phyloP scores from a whole-genome alignment of 2,113 vertebrate genomes.

The Sylvietta virens region DNA sequence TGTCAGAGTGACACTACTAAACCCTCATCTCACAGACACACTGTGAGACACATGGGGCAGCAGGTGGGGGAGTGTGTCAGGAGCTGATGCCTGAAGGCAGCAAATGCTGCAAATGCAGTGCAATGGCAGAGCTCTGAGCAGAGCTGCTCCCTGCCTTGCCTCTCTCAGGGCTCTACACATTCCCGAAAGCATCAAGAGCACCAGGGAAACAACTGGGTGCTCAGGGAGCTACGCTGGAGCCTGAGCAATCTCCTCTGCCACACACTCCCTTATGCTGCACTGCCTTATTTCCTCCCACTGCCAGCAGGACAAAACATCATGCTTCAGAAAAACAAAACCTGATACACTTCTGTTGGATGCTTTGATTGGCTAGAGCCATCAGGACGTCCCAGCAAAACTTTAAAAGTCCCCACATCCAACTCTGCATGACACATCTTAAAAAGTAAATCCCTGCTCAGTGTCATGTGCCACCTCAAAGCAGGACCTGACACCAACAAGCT shows the following conservation, averaged over 20 bases:
- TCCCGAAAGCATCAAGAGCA: not conserved
- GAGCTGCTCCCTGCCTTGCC: not conserved
- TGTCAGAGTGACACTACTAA: not conserved
- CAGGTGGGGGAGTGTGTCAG: fast-evolving
- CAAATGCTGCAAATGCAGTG: not conserved
- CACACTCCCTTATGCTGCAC: fast-evolving
- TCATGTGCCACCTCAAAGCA: not conserved
- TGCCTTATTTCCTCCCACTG: not conserved
- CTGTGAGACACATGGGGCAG: not conserved
- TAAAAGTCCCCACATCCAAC: not conserved
- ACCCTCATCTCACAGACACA: not conserved
- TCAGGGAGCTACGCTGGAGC: fast-evolving
- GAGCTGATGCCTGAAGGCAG: not conserved
- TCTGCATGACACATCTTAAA: not conserved
- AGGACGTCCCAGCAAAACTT: not conserved
- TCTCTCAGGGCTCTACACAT: not conserved
- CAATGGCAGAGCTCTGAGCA: not conserved
- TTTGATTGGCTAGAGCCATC: not conserved
- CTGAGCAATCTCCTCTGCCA: not conserved
- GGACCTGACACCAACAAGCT: not conserved
- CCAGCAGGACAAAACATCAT: not conserved
- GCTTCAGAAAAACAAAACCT: not conserved
- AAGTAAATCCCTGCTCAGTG: not conserved
- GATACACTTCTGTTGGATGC: not conserved
- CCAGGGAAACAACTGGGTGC: not conserved